These are phyloP conservation scores for Trichonephila clavata DNA, from an alignment of 1,140 invertebrate species.

Conservation along the genomic window DNA sequence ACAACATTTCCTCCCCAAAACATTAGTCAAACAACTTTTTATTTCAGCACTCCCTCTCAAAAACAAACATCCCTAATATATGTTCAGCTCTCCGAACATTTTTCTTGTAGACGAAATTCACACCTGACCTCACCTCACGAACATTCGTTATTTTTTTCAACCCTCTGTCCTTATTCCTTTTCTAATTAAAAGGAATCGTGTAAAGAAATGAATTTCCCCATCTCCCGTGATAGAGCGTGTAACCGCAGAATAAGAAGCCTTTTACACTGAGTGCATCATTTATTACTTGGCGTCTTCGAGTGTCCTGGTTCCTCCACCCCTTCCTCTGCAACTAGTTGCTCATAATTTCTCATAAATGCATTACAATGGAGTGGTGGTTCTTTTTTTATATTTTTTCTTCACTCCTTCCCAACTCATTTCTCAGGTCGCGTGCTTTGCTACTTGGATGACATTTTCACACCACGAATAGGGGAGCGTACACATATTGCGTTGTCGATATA, in stretches of 20 bases:
- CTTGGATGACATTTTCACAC: conserved; percentile 25
- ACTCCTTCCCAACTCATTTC: conserved; percentile 6
- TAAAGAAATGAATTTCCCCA: not conserved
- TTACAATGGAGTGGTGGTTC: conserved; percentile 11
- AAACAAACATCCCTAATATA: not conserved
- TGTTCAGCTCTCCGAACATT: not conserved
- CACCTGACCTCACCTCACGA: not conserved
- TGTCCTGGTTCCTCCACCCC: not conserved
- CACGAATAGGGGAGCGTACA: not conserved
- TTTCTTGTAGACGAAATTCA: conserved; percentile 7
- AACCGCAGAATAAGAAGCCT: not conserved
- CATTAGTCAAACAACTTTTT: not conserved
- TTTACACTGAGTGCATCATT: conserved; percentile 5
- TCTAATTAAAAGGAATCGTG: conserved; percentile 14
- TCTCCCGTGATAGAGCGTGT: not conserved
- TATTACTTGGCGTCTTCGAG: conserved; percentile 19
- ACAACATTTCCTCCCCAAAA: not conserved
- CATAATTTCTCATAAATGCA: conserved; percentile 50
- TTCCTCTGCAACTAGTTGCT: conserved; percentile 34
- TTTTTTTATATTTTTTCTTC: not conserved
- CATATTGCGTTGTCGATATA: not conserved
- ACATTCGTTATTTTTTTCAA: not conserved
- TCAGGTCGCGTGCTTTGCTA: conserved; percentile 11
- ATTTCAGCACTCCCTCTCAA: not conserved
- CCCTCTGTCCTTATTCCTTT: not conserved